Percentiles rank a stretch among this genome's conserved stretches.
Evolutionary conservation across 2,797 vertebrate species (phyloP).

Genomic region (Poecilia picta): DNA sequence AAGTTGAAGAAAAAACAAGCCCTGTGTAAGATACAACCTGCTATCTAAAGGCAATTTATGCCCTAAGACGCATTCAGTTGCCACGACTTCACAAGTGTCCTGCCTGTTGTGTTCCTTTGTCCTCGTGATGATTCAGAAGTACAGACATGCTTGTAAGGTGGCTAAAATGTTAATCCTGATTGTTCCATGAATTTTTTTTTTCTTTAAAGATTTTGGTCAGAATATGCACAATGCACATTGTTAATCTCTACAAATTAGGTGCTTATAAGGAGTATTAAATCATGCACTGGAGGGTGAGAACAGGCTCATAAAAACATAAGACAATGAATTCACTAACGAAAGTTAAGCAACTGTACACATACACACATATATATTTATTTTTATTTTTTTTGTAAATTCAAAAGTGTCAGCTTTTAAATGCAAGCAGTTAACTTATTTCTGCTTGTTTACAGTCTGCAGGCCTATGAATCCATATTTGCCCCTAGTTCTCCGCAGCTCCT

Average conservation of each 20-base stretch:
- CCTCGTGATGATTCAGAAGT: not conserved
- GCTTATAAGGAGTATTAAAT: not conserved
- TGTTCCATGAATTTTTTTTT: not conserved
- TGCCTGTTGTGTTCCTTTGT: not conserved
- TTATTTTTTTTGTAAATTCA: not conserved
- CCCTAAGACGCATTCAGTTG: not conserved
- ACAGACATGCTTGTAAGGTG: not conserved
- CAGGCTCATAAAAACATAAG: not conserved
- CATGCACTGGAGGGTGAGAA: not conserved
- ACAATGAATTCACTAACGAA: not conserved
- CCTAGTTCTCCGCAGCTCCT: constrained; percentile 1
- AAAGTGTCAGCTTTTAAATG: not conserved
- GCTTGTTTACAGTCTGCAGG: constrained; percentile 14
- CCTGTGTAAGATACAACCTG: not conserved
- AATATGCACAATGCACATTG: not conserved
- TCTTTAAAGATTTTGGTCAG: not conserved
- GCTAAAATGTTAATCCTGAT: not conserved
- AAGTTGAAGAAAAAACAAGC: not conserved
- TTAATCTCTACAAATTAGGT: not conserved
- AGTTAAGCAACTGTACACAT: not conserved
- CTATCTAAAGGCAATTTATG: not conserved
- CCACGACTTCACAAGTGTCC: not conserved
- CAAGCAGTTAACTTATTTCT: not conserved
- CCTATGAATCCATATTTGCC: constrained; percentile 2
- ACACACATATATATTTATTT: too few species aligned